Evolutionary conservation across 2,797 vertebrate species (phyloP).

Genomic region (Hapalemur alaotrensis): DNA sequence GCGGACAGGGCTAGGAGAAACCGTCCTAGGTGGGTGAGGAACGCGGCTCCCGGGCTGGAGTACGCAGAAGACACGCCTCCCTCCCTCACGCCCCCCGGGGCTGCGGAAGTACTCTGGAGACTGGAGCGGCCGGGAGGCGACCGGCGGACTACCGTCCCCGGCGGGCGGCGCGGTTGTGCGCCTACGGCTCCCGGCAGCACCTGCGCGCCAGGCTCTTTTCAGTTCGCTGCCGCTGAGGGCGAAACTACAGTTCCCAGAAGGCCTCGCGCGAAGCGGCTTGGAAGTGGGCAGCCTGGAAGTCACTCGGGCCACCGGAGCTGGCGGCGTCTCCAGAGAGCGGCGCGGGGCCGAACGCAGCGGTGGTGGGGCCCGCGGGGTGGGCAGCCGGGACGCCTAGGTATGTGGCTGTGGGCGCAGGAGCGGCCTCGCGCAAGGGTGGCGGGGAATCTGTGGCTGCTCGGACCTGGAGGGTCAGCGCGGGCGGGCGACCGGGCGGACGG

Average conservation of each 20-base stretch:
- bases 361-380: constrained; percentile 41
- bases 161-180: background rate
- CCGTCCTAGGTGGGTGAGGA: background rate
- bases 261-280: constrained; percentile 67
- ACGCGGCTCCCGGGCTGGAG: background rate
- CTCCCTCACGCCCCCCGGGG: constrained; percentile 50
- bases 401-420: constrained; percentile 37
- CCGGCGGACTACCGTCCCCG: constrained; percentile 62
- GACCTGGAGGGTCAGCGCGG: constrained; percentile 64
- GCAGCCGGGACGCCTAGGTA: constrained; percentile 46
- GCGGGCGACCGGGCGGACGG: constrained; percentile 21
- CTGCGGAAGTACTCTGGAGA: constrained; percentile 64
- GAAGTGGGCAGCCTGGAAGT: constrained; percentile 79
- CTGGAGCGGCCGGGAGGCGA: background rate
- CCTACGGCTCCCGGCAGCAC: constrained; percentile 69
- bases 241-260: constrained; percentile 75
- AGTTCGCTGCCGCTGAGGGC: background rate
- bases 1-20: background rate
- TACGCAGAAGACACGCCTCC: constrained; percentile 41
- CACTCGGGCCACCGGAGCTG: constrained; percentile 77
- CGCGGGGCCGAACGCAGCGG: constrained; percentile 8
- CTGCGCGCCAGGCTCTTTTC: constrained; percentile 30
- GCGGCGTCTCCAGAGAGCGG: constrained; percentile 59
- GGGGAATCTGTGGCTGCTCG: constrained; percentile 18
- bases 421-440: background rate